Evolutionary conservation across 2,888 invertebrate genomes (phyloP).

Genomic region (Lacanobia oleracea): DNA sequence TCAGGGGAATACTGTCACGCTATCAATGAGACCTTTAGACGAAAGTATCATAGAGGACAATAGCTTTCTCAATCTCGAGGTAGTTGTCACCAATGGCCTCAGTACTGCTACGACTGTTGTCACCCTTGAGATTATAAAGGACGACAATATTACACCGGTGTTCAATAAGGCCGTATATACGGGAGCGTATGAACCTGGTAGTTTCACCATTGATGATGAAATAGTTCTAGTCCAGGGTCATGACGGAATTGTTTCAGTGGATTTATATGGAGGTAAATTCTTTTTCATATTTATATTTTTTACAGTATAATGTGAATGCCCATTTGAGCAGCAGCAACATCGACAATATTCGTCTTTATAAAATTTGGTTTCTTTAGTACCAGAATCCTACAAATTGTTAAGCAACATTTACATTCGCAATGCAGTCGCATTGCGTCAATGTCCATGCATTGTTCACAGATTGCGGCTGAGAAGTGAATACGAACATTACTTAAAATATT

Average conservation of each 20-base stretch:
- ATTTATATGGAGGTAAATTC: conserved; percentile 78
- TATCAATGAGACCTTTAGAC: conserved; percentile 73
- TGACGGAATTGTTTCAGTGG: conserved; percentile 74
- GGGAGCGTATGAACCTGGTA: conserved; percentile 73
- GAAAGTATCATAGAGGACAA: conserved; percentile 73
- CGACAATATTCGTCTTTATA: not conserved
- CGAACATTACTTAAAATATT: no score
- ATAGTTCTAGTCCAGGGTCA: conserved; percentile 78
- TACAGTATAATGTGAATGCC: no score
- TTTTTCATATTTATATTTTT: not conserved
- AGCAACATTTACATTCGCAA: no score
- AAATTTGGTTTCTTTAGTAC: not conserved
- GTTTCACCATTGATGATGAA: conserved; percentile 69
- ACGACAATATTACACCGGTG: conserved; percentile 78
- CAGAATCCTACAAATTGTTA: no score
- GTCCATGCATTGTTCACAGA: no score
- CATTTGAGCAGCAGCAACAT: not conserved
- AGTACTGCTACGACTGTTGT: conserved; percentile 73
- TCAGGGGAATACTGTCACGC: conserved; percentile 70
- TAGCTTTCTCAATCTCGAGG: conserved; percentile 74
- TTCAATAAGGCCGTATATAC: conserved; percentile 77
- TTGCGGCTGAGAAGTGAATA: no score
- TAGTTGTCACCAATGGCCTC: conserved; percentile 71
- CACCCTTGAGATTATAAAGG: conserved; percentile 79
- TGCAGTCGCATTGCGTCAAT: no score